Conservation (phyloP, 2,888 invertebrate species). For the Augiades crinisus region DNA sequence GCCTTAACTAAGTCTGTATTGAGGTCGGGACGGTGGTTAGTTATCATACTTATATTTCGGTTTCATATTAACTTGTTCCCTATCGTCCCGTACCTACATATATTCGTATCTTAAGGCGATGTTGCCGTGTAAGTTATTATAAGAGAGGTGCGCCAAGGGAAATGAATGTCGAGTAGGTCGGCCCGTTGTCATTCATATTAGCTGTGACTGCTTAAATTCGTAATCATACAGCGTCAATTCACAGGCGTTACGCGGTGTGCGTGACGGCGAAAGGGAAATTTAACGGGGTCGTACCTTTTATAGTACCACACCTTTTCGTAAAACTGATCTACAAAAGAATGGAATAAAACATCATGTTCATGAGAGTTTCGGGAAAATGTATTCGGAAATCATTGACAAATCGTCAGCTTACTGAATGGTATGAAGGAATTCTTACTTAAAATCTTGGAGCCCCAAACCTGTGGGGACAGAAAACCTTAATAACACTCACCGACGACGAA, state of each 20-base stretch:
- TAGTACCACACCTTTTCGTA: neutral
- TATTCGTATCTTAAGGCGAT: slow-evolving; percentile 69
- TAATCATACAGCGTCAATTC: slow-evolving; percentile 74
- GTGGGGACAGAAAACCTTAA: slow-evolving; percentile 52
- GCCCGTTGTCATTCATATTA: slow-evolving; percentile 81
- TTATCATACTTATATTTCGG: slow-evolving; percentile 31
- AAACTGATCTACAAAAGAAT: neutral
- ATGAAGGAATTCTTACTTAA: too few relatives aligned
- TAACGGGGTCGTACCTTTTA: neutral
- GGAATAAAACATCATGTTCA: neutral
- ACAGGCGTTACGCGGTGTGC: slow-evolving; percentile 51
- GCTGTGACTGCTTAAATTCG: slow-evolving; percentile 77
- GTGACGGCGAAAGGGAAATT: slow-evolving; percentile 24
- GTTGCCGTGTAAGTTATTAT: slow-evolving; percentile 78
- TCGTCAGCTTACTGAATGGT: too few relatives aligned
- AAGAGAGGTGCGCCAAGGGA: slow-evolving; percentile 79
- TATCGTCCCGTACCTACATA: slow-evolving; percentile 41
- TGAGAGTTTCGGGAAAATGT: too few relatives aligned
- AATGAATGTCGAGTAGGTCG: slow-evolving; percentile 79
- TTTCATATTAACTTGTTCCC: slow-evolving; percentile 39
- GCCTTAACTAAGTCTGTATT: slow-evolving; percentile 26
- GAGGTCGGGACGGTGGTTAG: slow-evolving; percentile 18
- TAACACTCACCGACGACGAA: slow-evolving; percentile 63
- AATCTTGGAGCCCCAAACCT: slow-evolving; percentile 49
- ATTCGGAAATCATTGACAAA: too few relatives aligned